A percentile compares a stretch with the other conserved stretches of the same genome.
phyloP scores from a whole-genome alignment of 2,113 vertebrate species.

The Solea solea region DNA sequence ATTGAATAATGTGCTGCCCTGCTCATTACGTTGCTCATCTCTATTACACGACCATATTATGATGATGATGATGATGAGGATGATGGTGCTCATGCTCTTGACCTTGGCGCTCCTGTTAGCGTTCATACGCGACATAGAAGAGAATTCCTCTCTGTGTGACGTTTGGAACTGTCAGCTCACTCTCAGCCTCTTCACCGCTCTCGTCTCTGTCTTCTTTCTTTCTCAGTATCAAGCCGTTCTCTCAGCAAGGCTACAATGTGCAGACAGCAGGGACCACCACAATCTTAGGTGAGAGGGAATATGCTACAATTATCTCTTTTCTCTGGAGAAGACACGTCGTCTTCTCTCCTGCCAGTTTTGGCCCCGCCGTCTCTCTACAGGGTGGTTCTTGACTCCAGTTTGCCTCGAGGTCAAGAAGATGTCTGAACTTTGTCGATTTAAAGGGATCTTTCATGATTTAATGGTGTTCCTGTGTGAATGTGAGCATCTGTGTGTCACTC shows the following conservation, averaged over 20 bases:
- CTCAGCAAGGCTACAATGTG: constrained; percentile 93
- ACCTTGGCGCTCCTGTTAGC: constrained; percentile 40
- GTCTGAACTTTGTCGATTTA: constrained; percentile 8
- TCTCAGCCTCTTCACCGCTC: constrained; percentile 31
- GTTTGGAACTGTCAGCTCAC: constrained; percentile 15
- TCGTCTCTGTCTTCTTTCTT: constrained; percentile 21
- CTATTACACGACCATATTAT: not conserved
- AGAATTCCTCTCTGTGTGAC: constrained; percentile 39
- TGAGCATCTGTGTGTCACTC: too few relatives aligned
- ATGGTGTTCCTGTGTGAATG: too few relatives aligned
- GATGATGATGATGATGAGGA: constrained; percentile 38
- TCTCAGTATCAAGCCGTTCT: constrained; percentile 94
- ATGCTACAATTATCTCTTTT: constrained; percentile 48
- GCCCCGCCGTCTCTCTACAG: constrained; percentile 29
- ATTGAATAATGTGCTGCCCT: too few relatives aligned
- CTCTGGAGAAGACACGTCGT: constrained; percentile 31
- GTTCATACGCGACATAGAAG: constrained; percentile 23
- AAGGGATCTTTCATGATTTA: too few relatives aligned
- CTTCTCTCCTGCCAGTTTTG: constrained; percentile 30
- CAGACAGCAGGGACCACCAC: constrained; percentile 93
- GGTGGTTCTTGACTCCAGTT: constrained; percentile 18
- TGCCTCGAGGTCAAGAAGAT: not conserved
- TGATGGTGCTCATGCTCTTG: constrained; percentile 63
- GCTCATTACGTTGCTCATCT: too few relatives aligned
- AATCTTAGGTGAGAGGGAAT: constrained; percentile 90